Base-by-base conservation (phyloP, 1,140 invertebrate species). In the Cardiocondyla obscurior region DNA sequence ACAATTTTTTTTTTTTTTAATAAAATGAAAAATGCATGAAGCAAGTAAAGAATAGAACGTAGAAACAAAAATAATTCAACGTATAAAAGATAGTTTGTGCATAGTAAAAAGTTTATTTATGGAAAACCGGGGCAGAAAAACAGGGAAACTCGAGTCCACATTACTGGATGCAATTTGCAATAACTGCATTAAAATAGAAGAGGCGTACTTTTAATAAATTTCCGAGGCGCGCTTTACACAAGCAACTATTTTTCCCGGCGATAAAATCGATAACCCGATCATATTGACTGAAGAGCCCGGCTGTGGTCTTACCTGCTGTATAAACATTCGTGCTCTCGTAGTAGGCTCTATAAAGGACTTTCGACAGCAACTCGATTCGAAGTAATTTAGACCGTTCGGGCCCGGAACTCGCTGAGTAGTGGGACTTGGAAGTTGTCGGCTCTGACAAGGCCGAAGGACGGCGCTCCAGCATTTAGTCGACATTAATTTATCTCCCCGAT, bases 401-500 rank as follows among this genome's bases (percentile, higher is more conserved):
- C 36, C 81, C 10, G 81, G 64, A 87, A 86, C 72, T 87, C 65
- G 81, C 64, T 51, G 85, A 83, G 62, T 55, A 82, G 73, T 36
- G 58, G 53, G 25, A 79, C 70, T 73, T 70, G 79, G 36, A 87
- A 87, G 85, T 87, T 87, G 86, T 72, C 65, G 74, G 67, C 73
- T 86, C 83, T 86, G 73, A 87, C 85, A 86, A 86, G 65, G 60
- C 65, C 77, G 84, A 86, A 77, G 82, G 22, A 67, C 57, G 82
- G 39, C 70, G 19, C 49, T 55, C 30, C 30, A 10, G 28, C 16
- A 53, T 49, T 19, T 42, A 79, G 73, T 70, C 67, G 85, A 87
- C 85, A 86, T 87, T 87, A 87, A 87, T 86, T 73, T 86, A 87
- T 87, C 85, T 85, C 2, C 4, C 65, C 58, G 85, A 84, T 87